Evolutionary conservation across 1,140 invertebrate genomes (phyloP).

Genomic region (Akabosia matsudoensis): DNA sequence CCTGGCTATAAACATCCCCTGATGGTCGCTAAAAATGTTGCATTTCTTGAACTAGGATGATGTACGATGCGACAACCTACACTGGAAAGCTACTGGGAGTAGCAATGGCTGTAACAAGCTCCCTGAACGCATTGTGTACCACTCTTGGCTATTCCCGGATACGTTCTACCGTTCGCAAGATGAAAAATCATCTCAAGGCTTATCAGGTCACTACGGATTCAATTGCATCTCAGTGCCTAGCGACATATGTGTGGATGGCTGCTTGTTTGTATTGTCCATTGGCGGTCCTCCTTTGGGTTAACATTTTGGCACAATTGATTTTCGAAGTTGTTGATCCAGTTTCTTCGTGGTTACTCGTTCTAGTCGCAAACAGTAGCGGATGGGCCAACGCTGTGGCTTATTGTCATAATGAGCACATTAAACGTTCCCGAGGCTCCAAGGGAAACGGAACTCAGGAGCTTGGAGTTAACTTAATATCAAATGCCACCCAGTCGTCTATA

Average conservation of each 20-base stretch:
- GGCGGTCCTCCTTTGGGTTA: background rate
- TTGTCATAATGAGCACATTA: conserved; percentile 29
- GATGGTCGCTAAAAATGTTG: background rate
- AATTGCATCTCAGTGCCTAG: background rate
- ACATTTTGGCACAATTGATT: background rate
- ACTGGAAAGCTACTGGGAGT: background rate
- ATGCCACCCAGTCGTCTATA: no score
- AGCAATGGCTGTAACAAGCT: background rate
- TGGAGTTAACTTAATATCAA: no score
- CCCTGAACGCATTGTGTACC: background rate
- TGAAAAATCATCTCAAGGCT: background rate
- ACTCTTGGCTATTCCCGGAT: background rate
- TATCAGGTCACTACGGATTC: background rate
- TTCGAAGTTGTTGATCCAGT: conserved; percentile 14
- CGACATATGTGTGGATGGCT: conserved; percentile 15
- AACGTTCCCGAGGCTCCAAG: no score
- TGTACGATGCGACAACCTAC: background rate
- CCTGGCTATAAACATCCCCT: background rate
- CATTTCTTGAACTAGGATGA: no score
- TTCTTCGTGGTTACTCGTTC: background rate
- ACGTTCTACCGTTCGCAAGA: background rate
- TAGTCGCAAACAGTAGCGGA: conserved; percentile 26
- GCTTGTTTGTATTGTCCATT: conserved; percentile 23
- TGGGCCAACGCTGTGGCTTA: conserved; percentile 25
- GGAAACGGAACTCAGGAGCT: no score